Conservation (phyloP, 2,797 vertebrate species). For the Anolis apletophallus region DNA sequence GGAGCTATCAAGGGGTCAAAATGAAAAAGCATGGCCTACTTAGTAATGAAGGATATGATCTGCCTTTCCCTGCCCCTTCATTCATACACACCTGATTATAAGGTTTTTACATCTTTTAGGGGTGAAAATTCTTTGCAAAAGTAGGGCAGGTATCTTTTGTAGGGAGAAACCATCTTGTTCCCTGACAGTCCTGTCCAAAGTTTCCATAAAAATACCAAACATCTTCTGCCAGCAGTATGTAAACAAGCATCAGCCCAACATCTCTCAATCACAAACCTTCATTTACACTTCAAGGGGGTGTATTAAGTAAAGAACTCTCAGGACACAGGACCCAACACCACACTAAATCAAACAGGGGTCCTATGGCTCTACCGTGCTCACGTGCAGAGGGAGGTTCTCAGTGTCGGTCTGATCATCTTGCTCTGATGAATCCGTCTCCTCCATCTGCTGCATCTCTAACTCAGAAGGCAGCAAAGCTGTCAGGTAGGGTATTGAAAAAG, state of each 20-base stretch:
- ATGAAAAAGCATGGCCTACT: neutral
- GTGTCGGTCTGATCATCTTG: constrained; percentile 97
- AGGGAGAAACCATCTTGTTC: neutral
- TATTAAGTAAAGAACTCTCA: neutral
- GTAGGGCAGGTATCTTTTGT: neutral
- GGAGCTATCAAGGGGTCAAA: neutral
- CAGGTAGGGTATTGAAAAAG: constrained; percentile 91
- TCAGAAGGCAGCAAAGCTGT: constrained; percentile 95
- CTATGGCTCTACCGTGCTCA: constrained; percentile 72
- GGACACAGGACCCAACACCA: neutral
- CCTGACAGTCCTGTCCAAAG: neutral
- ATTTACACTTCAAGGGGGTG: neutral
- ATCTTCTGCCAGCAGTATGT: neutral
- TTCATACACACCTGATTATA: too few relatives aligned
- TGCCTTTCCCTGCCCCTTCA: neutral
- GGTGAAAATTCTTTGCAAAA: neutral
- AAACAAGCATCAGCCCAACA: neutral
- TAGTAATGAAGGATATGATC: neutral
- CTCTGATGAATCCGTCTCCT: constrained; percentile 97
- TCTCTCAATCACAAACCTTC: neutral
- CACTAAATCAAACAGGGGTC: neutral
- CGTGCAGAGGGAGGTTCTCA: constrained; percentile 87
- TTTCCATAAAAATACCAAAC: neutral
- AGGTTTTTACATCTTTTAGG: neutral
- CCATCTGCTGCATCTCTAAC: constrained; percentile 94